phyloP scores from a whole-genome alignment of 2,888 invertebrate species.

The Andrena hattorfiana region DNA sequence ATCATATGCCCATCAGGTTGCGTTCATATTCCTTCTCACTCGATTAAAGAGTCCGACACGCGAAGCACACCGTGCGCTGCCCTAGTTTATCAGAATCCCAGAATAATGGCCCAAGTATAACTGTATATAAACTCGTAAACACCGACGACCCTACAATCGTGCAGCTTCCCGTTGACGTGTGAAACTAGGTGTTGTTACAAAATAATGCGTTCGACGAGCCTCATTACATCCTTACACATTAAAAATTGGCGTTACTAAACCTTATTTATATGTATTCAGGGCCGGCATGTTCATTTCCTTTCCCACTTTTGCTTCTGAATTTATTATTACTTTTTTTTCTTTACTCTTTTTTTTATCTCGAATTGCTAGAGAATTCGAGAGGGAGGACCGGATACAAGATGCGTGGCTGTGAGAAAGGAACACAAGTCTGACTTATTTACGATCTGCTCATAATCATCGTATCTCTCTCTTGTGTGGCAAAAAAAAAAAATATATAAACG shows the following conservation, averaged over 20 bases:
- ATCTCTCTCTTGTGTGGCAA: conserved; percentile 55
- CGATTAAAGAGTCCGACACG: conserved; percentile 46
- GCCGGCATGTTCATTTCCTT: conserved; percentile 76
- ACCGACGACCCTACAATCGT: conserved; percentile 68
- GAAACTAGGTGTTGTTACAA: conserved; percentile 57
- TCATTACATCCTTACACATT: conserved; percentile 80
- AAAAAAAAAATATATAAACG: conserved; percentile 31
- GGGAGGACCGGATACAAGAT: conserved; percentile 81
- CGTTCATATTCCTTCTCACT: conserved; percentile 28
- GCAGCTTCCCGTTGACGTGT: conserved; percentile 43
- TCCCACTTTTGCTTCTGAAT: conserved; percentile 72
- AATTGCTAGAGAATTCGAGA: conserved; percentile 73
- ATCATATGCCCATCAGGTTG: conserved; percentile 43
- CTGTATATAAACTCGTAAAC: conserved; percentile 74
- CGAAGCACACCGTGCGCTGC: conserved; percentile 42
- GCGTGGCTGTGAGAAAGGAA: conserved; percentile 74
- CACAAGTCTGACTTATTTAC: conserved; percentile 42
- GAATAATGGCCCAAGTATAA: conserved; percentile 51
- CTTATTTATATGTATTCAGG: conserved; percentile 78
- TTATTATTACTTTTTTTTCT: conserved; percentile 64
- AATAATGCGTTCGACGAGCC: conserved; percentile 65
- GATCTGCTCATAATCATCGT: conserved; percentile 41
- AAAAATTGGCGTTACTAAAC: conserved; percentile 78
- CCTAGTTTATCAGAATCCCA: conserved; percentile 56
- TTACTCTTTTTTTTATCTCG: conserved; percentile 56